A percentile compares a stretch with the other conserved stretches of the same genome.
Evolutionary conservation across 2,797 vertebrate species (phyloP).

Genomic region (Halcyon chelicuti): DNA sequence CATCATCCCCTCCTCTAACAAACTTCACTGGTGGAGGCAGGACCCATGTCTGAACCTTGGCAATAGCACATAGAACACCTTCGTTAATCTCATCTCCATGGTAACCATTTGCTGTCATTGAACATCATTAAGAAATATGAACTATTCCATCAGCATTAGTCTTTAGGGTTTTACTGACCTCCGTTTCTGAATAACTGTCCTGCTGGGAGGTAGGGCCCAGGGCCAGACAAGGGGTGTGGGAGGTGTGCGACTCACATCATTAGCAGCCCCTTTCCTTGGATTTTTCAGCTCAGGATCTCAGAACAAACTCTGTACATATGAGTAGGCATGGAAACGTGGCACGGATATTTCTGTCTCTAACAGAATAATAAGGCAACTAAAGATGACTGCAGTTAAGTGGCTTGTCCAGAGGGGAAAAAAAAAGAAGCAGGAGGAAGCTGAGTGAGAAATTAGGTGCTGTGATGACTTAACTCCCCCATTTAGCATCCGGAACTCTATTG

Average conservation of each 20-base stretch:
- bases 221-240: neutral
- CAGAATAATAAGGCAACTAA: conserved; percentile 39
- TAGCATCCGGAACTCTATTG: neutral
- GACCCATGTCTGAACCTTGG: neutral
- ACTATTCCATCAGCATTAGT: conserved; percentile 8
- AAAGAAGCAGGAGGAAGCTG: neutral
- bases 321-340: conserved; percentile 67
- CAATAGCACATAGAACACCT: conserved; percentile 30
- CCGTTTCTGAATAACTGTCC: neutral
- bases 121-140: conserved; percentile 29
- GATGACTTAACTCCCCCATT: neutral
- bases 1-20: neutral
- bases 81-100: conserved; percentile 63
- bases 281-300: conserved; percentile 19
- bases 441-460: neutral
- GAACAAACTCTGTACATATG: conserved; percentile 29
- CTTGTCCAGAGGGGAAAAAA: neutral
- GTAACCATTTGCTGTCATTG: conserved; percentile 44
- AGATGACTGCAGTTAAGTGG: conserved; percentile 10
- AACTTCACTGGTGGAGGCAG: neutral
- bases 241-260: neutral
- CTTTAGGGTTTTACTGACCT: conserved; percentile 10
- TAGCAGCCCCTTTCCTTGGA: neutral
- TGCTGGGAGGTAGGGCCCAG: neutral
- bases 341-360: conserved; percentile 54